phyloP scores from a whole-genome alignment of 92 coral and sea anemone genomes.

The Zoanthus sansibaricus region DNA sequence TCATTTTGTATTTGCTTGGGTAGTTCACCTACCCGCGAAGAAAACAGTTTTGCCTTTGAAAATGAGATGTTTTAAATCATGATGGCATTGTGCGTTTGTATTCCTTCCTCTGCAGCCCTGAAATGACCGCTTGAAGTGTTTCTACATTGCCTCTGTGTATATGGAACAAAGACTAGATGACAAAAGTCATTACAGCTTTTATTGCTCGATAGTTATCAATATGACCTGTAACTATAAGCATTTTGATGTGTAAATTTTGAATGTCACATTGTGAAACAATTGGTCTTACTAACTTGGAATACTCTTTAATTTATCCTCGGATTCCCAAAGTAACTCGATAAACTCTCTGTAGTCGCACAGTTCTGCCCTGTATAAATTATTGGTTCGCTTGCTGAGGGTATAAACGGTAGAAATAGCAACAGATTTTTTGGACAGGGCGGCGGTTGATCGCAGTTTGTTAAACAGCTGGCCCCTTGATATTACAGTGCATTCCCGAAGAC shows the following conservation, averaged over 20 bases:
- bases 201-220: constrained; percentile 24
- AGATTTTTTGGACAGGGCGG: constrained; percentile 20
- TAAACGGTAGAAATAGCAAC: constrained; percentile 27
- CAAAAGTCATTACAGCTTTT: constrained; percentile 35
- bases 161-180: constrained; percentile 31
- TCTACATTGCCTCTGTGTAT: background rate
- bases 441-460: background rate
- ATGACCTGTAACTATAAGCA: constrained; percentile 30
- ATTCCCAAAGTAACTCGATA: constrained; percentile 18
- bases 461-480: background rate
- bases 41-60: background rate
- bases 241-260: background rate
- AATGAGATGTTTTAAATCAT: background rate
- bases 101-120: constrained; percentile 1
- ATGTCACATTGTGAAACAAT: constrained; percentile 18
- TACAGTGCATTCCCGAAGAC: background rate
- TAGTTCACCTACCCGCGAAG: constrained; percentile 28
- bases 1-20: too few relatives aligned
- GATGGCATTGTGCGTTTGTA: background rate
- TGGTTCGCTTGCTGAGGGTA: background rate
- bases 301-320: constrained; percentile 4
- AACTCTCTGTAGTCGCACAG: constrained; percentile 18
- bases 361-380: background rate
- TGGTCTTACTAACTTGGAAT: background rate
- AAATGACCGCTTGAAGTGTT: constrained; percentile 3